phyloP scores from a whole-genome alignment of 37 sponge, comb jelly and placozoan species.

The Corticium candelabrum region DNA sequence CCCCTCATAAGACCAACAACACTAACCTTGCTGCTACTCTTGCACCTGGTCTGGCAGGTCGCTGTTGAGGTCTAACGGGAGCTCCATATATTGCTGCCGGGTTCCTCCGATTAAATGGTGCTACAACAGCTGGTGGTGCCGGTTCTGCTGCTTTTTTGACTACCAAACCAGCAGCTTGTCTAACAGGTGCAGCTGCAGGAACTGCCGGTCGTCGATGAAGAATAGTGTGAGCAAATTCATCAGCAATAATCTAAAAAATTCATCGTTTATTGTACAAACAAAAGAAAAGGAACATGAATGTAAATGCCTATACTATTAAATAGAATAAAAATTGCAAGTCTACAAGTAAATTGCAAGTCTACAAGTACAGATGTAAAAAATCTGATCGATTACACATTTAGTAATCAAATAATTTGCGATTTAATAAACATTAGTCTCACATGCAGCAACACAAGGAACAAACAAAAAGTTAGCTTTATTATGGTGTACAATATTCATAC shows the following conservation, averaged over 20 bases:
- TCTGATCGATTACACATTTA: too few relatives aligned
- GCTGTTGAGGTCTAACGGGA: not conserved
- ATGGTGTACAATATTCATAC: too few relatives aligned
- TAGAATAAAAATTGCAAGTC: not conserved
- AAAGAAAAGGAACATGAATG: not conserved
- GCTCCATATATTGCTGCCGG: not conserved
- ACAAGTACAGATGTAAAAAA: too few relatives aligned
- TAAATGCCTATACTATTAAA: not conserved
- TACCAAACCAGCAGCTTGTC: not conserved
- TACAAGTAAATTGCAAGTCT: too few relatives aligned
- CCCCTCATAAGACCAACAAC: too few relatives aligned
- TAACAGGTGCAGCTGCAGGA: not conserved
- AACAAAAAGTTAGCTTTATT: too few relatives aligned
- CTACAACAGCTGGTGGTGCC: not conserved
- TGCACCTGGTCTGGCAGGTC: too few relatives aligned
- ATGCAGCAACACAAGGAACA: too few relatives aligned
- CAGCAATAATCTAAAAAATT: slow-evolving; percentile 40
- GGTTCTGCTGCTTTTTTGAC: too few relatives aligned
- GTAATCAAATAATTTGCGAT: too few relatives aligned
- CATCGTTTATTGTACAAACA: not conserved
- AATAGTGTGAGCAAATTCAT: slow-evolving; percentile 95
- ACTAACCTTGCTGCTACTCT: too few relatives aligned
- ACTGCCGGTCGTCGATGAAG: slow-evolving; percentile 38
- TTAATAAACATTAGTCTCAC: too few relatives aligned
- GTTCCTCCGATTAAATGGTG: not conserved